phyloP scores from a whole-genome alignment of 2,113 vertebrate genomes.

The Plectropomus leopardus region DNA sequence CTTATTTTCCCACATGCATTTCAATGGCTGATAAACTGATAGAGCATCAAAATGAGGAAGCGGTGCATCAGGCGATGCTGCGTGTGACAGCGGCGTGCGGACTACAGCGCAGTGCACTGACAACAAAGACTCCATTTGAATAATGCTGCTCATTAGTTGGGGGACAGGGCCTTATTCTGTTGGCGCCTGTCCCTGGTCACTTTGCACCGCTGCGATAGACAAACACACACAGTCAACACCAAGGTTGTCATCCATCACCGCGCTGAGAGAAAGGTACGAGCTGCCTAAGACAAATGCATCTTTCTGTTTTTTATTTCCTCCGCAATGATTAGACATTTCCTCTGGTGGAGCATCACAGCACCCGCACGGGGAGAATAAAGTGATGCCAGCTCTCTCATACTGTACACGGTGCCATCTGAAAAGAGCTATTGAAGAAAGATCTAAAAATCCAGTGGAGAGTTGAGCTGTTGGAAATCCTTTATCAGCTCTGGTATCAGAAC shows the following conservation, averaged over 20 bases:
- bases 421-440: slow-evolving; percentile 54
- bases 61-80: slow-evolving; percentile 47
- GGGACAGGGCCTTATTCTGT: slow-evolving; percentile 78
- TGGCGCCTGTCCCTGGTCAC: slow-evolving; percentile 82
- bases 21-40: slow-evolving; percentile 57
- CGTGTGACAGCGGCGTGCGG: slow-evolving; percentile 63
- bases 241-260: slow-evolving; percentile 83
- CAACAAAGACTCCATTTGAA: slow-evolving; percentile 84
- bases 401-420: slow-evolving; percentile 40
- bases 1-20: slow-evolving; percentile 55
- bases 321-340: slow-evolving; percentile 69
- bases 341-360: slow-evolving; percentile 54
- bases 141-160: slow-evolving; percentile 85
- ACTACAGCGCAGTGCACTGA: slow-evolving; percentile 66
- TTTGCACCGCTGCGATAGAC: slow-evolving; percentile 79
- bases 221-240: slow-evolving; percentile 76
- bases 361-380: slow-evolving; percentile 53
- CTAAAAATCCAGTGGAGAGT: slow-evolving; percentile 50
- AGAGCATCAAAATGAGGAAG: slow-evolving; percentile 62
- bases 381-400: slow-evolving; percentile 52
- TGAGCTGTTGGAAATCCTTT: slow-evolving; percentile 51
- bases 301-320: slow-evolving; percentile 58
- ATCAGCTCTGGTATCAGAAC: slow-evolving; percentile 40
- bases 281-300: slow-evolving; percentile 67
- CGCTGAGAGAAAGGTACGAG: slow-evolving; percentile 59